Evolutionary conservation across 1,140 invertebrate species (phyloP), one percentile per base, ranked within the genome.

Genomic region (Zaprionus camerounensis): DNA sequence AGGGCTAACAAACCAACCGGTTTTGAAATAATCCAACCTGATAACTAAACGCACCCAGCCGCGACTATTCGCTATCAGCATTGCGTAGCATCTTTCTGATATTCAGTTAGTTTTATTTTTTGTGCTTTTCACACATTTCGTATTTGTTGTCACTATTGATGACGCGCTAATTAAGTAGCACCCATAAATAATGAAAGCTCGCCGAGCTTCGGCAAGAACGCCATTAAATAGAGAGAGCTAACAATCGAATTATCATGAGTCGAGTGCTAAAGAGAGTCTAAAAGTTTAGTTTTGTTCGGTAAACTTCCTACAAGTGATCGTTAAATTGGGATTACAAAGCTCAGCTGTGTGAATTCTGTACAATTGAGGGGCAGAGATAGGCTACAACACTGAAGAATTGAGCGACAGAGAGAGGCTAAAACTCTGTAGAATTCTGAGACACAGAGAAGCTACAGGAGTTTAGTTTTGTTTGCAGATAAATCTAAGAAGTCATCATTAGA

Each of bases 131-230:
- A 46, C 38, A 56, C 26, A 26, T 53, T 55, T 38, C 17, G 20
- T 51, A 13, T 22, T 44, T 51, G 46, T 65, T 58, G 59, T 46
- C 41, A 46, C 41, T 46, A 46, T 46, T 46, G 41, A 46, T 63
- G 72, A 58, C 59, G 72, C 63, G 72, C 41, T 75, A 64, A 75
- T 71, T 31, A 57, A 57, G 20, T 24, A 58, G 59, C 51, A 24
- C 11, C 58, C 67, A 75, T 51, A 63, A 70, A 46, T 12, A 64
- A 58, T 71, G 7, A 75, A 75, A 75, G 72, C 72, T 71, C 41
- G 11, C 5, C 5, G 36, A 71, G 59, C 57, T 68, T 69, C 31
- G n/a, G 4, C n/a, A 51, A 22, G 20, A 22, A n/a, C n/a, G 41
- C 41, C 41, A 44, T 17, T 17, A 46, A 46, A 17, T 46, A 46